A percentile compares a stretch with the other conserved stretches of the same genome.
These are phyloP conservation scores for Lasioglossum leucozonium DNA, from an alignment of 2,888 invertebrate genomes.

Conservation along the genomic window DNA sequence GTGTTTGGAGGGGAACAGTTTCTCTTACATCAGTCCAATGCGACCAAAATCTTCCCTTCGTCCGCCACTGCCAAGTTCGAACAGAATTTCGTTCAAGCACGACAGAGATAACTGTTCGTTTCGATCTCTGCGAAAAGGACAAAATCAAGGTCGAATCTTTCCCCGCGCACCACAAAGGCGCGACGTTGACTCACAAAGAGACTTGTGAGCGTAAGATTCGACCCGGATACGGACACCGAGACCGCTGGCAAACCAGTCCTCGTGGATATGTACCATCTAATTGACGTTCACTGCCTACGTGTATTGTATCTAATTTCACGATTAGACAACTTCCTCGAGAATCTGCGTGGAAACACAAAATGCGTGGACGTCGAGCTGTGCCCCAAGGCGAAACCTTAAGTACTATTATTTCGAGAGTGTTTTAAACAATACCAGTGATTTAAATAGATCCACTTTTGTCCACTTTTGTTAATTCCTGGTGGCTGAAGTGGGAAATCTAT, in stretches of 20 bases:
- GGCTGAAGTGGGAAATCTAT: too few species aligned
- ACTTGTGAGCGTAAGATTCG: conserved; percentile 29
- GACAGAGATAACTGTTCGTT: neutral
- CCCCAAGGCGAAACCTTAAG: neutral
- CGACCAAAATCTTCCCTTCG: too few species aligned
- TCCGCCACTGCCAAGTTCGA: neutral
- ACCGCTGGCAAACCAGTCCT: conserved; percentile 42
- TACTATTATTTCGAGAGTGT: neutral
- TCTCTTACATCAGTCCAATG: too few species aligned
- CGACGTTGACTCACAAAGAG: conserved; percentile 2
- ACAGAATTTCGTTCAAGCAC: neutral
- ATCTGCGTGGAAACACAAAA: conserved; percentile 1
- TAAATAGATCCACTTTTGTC: too few species aligned
- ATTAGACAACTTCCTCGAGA: conserved; percentile 46
- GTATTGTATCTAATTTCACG: conserved; percentile 46
- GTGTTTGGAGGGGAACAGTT: too few species aligned
- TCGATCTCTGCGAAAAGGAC: neutral
- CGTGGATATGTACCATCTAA: conserved; percentile 46
- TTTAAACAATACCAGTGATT: too few species aligned
- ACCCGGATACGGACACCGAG: conserved; percentile 48
- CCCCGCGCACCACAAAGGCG: conserved; percentile 18
- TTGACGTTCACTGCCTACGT: conserved; percentile 48
- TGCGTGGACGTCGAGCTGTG: conserved; percentile 4
- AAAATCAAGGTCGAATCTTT: conserved; percentile 27
- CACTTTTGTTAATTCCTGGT: too few species aligned